phyloP scores from a whole-genome alignment of 2,888 invertebrate genomes.

The Cryptocephalus primarius region DNA sequence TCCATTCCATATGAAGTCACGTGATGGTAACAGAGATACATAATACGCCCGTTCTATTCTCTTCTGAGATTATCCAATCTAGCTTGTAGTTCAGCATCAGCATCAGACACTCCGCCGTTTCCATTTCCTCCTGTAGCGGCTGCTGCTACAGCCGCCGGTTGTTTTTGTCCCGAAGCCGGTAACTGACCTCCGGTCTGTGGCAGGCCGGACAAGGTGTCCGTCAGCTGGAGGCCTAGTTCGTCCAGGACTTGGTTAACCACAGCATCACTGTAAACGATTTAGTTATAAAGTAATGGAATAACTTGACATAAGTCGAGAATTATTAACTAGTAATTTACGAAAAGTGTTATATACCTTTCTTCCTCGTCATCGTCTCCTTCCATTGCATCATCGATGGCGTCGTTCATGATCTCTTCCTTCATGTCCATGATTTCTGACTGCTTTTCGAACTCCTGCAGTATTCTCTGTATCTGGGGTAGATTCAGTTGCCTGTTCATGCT shows the following conservation, averaged over 20 bases:
- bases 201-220: slow-evolving; percentile 82
- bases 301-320: neutral
- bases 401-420: slow-evolving; percentile 99
- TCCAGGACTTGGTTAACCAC: slow-evolving; percentile 94
- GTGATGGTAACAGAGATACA: too few species aligned
- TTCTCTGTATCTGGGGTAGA: slow-evolving; percentile 97
- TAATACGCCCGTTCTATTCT: slow-evolving; percentile 44
- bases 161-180: slow-evolving; percentile 46
- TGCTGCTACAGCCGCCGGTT: slow-evolving; percentile 48
- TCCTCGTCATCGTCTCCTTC: slow-evolving; percentile 97
- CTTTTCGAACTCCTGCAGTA: slow-evolving; percentile 95
- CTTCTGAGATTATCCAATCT: slow-evolving; percentile 88
- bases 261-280: slow-evolving; percentile 59
- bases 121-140: slow-evolving; percentile 36
- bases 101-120: slow-evolving; percentile 54
- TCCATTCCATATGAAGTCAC: too few species aligned
- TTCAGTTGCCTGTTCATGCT: slow-evolving; percentile 96
- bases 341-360: slow-evolving; percentile 57
- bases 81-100: slow-evolving; percentile 95
- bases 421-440: slow-evolving; percentile 99
- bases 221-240: slow-evolving; percentile 91
- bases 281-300: neutral
- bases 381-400: slow-evolving; percentile 99
- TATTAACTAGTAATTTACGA: neutral
- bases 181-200: slow-evolving; percentile 57